These are phyloP conservation scores for Cryptophagus acutangulus DNA, from an alignment of 2,888 invertebrate species.

Conservation along the genomic window DNA sequence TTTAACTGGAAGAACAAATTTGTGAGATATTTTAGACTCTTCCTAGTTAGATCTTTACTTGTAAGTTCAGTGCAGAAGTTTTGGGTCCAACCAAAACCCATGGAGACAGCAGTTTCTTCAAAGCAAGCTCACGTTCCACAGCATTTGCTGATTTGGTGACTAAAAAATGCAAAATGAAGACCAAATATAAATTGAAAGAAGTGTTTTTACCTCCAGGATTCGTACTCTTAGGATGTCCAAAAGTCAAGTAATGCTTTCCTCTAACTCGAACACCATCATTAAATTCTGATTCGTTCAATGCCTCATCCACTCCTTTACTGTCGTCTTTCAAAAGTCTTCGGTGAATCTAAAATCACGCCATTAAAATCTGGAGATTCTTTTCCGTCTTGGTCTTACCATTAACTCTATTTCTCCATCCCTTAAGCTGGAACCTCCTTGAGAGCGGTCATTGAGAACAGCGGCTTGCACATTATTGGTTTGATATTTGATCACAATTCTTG, in stretches of 20 bases:
- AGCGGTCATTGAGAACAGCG: slow-evolving; percentile 56
- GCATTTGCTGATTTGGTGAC: slow-evolving; percentile 36
- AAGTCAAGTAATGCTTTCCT: slow-evolving; percentile 46
- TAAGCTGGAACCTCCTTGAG: slow-evolving; percentile 58
- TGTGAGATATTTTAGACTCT: background rate
- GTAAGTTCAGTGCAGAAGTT: background rate
- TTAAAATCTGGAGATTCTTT: background rate
- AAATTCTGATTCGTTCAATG: slow-evolving; percentile 74
- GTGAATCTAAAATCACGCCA: slow-evolving; percentile 58
- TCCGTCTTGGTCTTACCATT: slow-evolving; percentile 52
- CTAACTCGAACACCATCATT: slow-evolving; percentile 63
- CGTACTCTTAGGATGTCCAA: slow-evolving; percentile 21
- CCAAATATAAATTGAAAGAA: slow-evolving; percentile 13
- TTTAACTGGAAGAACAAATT: slow-evolving; percentile 45
- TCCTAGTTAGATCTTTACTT: background rate
- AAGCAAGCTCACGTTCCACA: slow-evolving; percentile 48
- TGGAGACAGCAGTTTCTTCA: slow-evolving; percentile 55
- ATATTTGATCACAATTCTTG: slow-evolving; percentile 55
- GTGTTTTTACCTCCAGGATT: slow-evolving; percentile 9
- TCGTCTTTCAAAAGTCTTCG: slow-evolving; percentile 80
- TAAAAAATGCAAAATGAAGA: background rate
- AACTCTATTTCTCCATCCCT: slow-evolving; percentile 56
- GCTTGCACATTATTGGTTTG: slow-evolving; percentile 46
- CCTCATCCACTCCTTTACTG: slow-evolving; percentile 84
- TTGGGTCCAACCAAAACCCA: slow-evolving; percentile 39